Percentiles rank a stretch among this genome's conserved stretches.
These are phyloP conservation scores for Saguinus midas DNA, from an alignment of 2,113 vertebrate species.

Conservation along the genomic window DNA sequence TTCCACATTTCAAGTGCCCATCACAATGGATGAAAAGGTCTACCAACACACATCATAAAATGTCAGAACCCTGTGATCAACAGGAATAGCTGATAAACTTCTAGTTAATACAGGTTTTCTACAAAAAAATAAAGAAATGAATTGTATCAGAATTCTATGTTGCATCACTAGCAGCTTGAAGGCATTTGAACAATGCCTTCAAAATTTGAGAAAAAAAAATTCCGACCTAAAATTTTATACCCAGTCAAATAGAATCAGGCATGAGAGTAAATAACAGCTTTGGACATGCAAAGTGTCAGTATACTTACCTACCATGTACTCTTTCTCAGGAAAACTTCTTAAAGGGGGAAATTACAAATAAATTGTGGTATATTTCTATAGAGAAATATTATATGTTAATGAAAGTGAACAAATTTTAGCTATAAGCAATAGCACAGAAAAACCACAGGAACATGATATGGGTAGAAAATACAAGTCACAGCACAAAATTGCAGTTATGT, in stretches of 20 bases:
- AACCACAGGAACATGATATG: neutral
- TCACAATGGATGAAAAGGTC: neutral
- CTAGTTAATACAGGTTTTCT: neutral
- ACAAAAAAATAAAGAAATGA: neutral
- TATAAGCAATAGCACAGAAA: neutral
- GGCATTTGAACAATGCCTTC: neutral
- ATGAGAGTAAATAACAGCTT: neutral
- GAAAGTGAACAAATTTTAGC: slow-evolving; percentile 3
- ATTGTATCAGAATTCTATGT: neutral
- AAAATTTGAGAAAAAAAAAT: neutral
- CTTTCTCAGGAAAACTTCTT: neutral
- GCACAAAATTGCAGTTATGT: neutral
- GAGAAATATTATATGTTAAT: neutral
- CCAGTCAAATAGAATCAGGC: neutral
- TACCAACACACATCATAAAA: neutral
- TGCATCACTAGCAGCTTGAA: neutral
- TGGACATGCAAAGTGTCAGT: neutral
- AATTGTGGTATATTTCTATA: neutral
- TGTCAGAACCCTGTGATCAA: neutral
- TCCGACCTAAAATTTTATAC: neutral
- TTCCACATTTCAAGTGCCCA: neutral
- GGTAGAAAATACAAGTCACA: neutral
- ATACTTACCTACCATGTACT: neutral
- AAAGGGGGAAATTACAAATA: neutral
- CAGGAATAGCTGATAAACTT: neutral